Percentiles rank a stretch among this genome's conserved stretches.
phyloP scores from a whole-genome alignment of 64 coral and sea anemone genomes.

The Stichodactyla mertensii region DNA sequence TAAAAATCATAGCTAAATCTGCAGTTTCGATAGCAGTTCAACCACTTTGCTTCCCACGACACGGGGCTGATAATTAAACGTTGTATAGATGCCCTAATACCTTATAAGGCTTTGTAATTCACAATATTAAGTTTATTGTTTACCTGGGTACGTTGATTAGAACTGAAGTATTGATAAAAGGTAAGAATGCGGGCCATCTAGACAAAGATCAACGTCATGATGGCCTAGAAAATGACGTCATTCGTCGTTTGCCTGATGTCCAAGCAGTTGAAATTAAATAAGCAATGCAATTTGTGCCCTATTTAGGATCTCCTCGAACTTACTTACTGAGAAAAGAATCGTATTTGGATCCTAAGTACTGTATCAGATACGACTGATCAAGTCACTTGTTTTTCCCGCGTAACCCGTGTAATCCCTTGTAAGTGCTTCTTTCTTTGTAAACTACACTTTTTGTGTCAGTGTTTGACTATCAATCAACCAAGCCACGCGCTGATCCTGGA shows the following conservation, averaged over 20 bases:
- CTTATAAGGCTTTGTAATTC: neutral
- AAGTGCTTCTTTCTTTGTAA: neutral
- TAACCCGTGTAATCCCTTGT: neutral
- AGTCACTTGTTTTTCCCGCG: neutral
- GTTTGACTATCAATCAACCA: too few relatives aligned
- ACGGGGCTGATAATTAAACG: neutral
- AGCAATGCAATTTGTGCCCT: neutral
- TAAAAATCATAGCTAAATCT: too few relatives aligned
- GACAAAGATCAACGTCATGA: neutral
- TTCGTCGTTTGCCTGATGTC: neutral
- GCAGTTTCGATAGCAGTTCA: too few relatives aligned
- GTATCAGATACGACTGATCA: too few relatives aligned
- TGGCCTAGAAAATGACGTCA: neutral
- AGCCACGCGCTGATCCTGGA: too few relatives aligned
- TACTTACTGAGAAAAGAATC: neutral
- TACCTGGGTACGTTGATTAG: neutral
- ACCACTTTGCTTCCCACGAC: neutral
- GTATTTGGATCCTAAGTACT: neutral
- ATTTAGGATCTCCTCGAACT: neutral
- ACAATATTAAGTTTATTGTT: neutral
- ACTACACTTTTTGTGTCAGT: neutral
- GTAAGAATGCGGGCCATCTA: neutral
- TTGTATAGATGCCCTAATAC: neutral
- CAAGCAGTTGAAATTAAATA: neutral
- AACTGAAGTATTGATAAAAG: neutral